Evolutionary conservation across 2,113 vertebrate genomes (phyloP), one percentile per base, ranked within the genome.

Genomic region (Cyanistes caeruleus): DNA sequence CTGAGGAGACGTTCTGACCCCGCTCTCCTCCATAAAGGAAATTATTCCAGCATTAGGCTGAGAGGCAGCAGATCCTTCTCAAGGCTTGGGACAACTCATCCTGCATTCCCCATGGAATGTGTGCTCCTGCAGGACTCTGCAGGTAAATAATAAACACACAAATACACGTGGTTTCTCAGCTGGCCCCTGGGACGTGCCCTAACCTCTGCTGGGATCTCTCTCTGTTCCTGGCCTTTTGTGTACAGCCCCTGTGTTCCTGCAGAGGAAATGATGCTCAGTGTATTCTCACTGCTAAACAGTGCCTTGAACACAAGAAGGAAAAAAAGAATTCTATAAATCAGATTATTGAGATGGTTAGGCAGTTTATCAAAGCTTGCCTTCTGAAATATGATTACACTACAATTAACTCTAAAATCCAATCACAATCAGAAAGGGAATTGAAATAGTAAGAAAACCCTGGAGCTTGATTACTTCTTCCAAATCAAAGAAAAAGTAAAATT

Each of bases 111-210:
- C 67, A 48, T 2, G 5, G 28, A 6, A 9, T 1, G 10, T 23
- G 52, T 28, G 33, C 46, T 59, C 46, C 67, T 80, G 37, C 15
- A 33, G 35, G 48, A 28, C 15, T 33, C 37, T 51, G 25, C 60
- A 20, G 2, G 33, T 18, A n/a, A 70, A 51, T 18, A 82, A 51
- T 3, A 77, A 78, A 48, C 27, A 58, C 35, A 31, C 13, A 49
- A 49, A 85, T 5, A 25, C 12, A 7, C 3, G 5, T 9, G 31
- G 10, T 33, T 64, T 85, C 70, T 59, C 65, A 79, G 7, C 1
- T 17, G 23, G 27, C 9, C 52, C 77, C n/a, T 75, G 28, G 30
- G 15, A 21, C 0, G 8, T 31, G 25, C 48, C 11, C 0, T 37
- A 63, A 52, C 20, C 60, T 17, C 17, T 65, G n/a, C 7, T 51